Evolutionary conservation across 2,797 vertebrate species (phyloP).

Genomic region (Synanceia verrucosa): DNA sequence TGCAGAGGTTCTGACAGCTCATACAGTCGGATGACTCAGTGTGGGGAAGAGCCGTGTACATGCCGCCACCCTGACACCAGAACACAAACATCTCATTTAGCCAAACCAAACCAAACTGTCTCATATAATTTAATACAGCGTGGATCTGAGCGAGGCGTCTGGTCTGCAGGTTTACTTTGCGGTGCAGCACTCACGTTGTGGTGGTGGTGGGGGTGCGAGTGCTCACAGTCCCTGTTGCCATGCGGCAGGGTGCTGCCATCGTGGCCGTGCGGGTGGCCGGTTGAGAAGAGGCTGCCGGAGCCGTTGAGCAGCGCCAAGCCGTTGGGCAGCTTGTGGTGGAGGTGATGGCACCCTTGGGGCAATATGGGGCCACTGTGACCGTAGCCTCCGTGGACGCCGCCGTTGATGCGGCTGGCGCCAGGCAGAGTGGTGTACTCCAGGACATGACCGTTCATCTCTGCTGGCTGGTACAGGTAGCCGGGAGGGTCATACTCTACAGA

Average conservation of each 20-base stretch:
- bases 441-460: slow-evolving; percentile 88
- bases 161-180: neutral
- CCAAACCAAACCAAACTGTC: neutral
- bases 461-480: slow-evolving; percentile 89
- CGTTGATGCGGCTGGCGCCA: slow-evolving; percentile 81
- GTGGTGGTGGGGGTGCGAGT: slow-evolving; percentile 82
- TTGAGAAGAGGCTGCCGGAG: slow-evolving; percentile 78
- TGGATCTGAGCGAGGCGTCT: neutral
- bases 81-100: slow-evolving; percentile 35
- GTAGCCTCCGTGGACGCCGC: slow-evolving; percentile 84
- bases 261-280: slow-evolving; percentile 76
- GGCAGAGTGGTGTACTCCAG: slow-evolving; percentile 89
- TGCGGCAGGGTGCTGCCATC: slow-evolving; percentile 77
- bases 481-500: slow-evolving; percentile 92
- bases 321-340: slow-evolving; percentile 87
- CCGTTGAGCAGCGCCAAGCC: slow-evolving; percentile 85
- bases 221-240: slow-evolving; percentile 85
- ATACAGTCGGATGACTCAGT: slow-evolving; percentile 87
- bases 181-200: slow-evolving; percentile 78
- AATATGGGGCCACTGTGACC: slow-evolving; percentile 78
- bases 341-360: slow-evolving; percentile 87
- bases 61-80: slow-evolving; percentile 84
- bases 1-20: slow-evolving; percentile 94
- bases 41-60: slow-evolving; percentile 88
- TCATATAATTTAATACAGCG: neutral